Percentiles rank a stretch among this genome's conserved stretches.
phyloP scores from a whole-genome alignment of 2,888 invertebrate species.

The Conops quadrifasciatus region DNA sequence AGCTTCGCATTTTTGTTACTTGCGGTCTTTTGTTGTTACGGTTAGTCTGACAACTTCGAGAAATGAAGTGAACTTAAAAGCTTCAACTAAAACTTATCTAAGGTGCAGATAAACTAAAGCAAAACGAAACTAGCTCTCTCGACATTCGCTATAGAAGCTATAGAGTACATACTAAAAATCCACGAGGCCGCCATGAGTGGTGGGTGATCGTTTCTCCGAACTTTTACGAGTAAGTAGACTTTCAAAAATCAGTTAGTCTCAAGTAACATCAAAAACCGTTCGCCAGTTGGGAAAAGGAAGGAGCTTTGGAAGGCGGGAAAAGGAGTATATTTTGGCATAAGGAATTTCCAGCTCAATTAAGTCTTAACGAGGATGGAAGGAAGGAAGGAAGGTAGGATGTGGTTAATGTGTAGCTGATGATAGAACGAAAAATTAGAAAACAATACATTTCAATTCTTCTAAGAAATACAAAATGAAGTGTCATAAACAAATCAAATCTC shows the following conservation, averaged over 20 bases:
- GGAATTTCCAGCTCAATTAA: not conserved
- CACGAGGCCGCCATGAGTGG: not conserved
- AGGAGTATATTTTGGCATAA: not conserved
- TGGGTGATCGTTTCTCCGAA: not conserved
- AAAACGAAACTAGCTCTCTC: conserved; percentile 18
- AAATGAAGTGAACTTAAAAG: not conserved
- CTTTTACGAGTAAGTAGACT: conserved; percentile 43
- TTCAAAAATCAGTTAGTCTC: conserved; percentile 56
- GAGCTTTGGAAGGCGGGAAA: not conserved
- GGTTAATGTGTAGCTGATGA: too few relatives aligned
- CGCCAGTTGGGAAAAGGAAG: not conserved
- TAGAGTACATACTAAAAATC: conserved; percentile 38
- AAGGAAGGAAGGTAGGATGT: too few relatives aligned
- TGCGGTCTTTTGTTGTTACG: not conserved
- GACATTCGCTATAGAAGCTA: conserved; percentile 43
- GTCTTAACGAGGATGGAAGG: too few relatives aligned
- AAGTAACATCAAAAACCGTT: conserved; percentile 23
- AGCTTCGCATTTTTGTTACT: too few relatives aligned
- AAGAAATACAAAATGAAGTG: too few relatives aligned
- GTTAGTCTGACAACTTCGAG: not conserved
- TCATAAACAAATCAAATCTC: too few relatives aligned
- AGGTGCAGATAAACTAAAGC: conserved; percentile 51
- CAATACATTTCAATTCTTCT: too few relatives aligned
- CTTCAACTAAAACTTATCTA: conserved; percentile 33
- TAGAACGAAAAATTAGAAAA: too few relatives aligned